Percentiles rank a stretch among this genome's conserved stretches.
phyloP scores from a whole-genome alignment of 2,888 invertebrate species.

The Podabrus alpinus region DNA sequence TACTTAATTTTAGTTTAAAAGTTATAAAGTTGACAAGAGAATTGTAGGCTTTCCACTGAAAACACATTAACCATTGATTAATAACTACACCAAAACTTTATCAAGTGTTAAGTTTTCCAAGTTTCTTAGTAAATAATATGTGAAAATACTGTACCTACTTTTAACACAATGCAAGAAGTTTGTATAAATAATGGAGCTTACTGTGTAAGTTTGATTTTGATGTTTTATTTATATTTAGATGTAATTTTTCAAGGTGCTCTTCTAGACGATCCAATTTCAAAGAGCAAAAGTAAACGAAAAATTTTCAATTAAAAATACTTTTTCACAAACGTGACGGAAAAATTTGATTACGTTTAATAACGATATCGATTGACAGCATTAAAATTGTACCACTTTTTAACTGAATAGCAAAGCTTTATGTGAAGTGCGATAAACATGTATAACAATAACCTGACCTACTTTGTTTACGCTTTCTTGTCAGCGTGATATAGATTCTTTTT shows the following conservation, averaged over 20 bases:
- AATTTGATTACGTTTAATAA: neutral
- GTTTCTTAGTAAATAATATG: neutral
- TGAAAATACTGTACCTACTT: neutral
- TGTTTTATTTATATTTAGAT: neutral
- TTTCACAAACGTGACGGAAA: neutral
- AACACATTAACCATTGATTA: neutral
- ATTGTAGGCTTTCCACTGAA: neutral
- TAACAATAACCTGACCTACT: neutral
- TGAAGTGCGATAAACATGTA: neutral
- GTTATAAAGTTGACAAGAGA: neutral
- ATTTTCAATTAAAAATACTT: neutral
- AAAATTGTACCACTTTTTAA: neutral
- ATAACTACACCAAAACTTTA: neutral
- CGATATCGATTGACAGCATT: neutral
- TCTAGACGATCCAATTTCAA: neutral
- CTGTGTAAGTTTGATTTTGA: neutral
- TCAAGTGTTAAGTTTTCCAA: neutral
- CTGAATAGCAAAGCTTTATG: neutral
- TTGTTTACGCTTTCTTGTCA: neutral
- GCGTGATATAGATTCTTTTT: neutral
- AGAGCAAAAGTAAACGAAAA: neutral
- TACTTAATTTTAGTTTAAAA: neutral
- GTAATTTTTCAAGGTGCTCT: neutral
- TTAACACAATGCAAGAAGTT: neutral
- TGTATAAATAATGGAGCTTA: neutral